Base-by-base conservation (phyloP, 2,797 vertebrate species). In the Catharus ustulatus region DNA sequence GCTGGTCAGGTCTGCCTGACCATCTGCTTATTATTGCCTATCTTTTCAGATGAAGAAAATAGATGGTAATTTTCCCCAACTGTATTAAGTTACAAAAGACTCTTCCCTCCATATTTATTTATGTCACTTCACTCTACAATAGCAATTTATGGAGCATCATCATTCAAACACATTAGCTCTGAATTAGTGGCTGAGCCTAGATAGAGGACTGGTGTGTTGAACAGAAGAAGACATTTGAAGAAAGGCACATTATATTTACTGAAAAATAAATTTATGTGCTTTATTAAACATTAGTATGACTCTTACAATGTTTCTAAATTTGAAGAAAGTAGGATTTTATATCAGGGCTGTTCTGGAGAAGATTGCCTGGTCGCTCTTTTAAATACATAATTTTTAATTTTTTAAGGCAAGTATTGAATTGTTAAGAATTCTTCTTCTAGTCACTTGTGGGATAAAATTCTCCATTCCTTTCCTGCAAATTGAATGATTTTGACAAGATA, bases 401-500 rank as follows among this genome's bases (percentile, higher is more conserved):
- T 91, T 81, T 55, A 87, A 89, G 38, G 26, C 22, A 72, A 67
- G 27, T 21, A 29, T n/a, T 88, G 30, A 83, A 79, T 81, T 74
- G 38, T 94, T 62, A 81, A 81, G 63, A 89, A 68, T 27, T 76
- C 32, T 27, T 76, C 32, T 7, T 75, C 73, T 51, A 81, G 11
- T 80, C 66, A 80, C 34, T 79, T 49, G 19, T 64, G 32, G 36
- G 36, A 74, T 64, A 63, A 59, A 74, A 36, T 46, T 89, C 34
- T 84, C 46, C 43, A 49, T 87, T 96, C 10, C 11, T 85, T 84
- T 85, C 32, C 62, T 84, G 40, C 23, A 87, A 74, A 57, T 78
- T 87, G 72, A 95, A 87, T 94, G 73, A 68, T 61, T 76, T 13
- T 84, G 79, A 63, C 43, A 90, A 90, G 68, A 48, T 43, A 81